Evolutionary conservation across 2,888 invertebrate genomes (phyloP).

Genomic region (Steinernema scapterisci): DNA sequence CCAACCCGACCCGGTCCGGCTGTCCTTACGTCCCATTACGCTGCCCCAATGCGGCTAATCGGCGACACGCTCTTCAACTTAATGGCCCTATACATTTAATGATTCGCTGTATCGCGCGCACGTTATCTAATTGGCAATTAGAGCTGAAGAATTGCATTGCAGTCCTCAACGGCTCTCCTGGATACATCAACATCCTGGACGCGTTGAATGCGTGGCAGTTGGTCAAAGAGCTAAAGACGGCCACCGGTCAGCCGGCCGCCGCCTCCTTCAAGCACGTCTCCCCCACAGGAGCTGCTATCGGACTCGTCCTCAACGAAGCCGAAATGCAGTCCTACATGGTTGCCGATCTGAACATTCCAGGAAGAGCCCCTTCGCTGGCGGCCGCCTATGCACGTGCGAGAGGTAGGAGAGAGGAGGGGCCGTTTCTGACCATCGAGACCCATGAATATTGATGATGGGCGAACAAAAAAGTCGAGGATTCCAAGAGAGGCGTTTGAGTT

Average conservation of each 20-base stretch:
- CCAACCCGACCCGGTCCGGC: no score
- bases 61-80: slow-evolving; percentile 17
- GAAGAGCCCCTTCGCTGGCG: slow-evolving; percentile 69
- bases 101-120: background rate
- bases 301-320: slow-evolving; percentile 77
- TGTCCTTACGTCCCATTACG: no score
- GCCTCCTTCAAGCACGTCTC: slow-evolving; percentile 87
- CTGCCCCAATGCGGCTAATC: background rate
- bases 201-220: slow-evolving; percentile 96
- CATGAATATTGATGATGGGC: slow-evolving; percentile 13
- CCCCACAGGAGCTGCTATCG: slow-evolving; percentile 81
- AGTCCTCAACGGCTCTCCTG: slow-evolving; percentile 91
- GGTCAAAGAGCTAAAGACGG: slow-evolving; percentile 82
- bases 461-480: background rate
- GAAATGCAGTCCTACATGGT: slow-evolving; percentile 91
- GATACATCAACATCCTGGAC: slow-evolving; percentile 95
- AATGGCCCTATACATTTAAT: slow-evolving; percentile 25
- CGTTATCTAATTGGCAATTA: background rate
- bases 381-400: slow-evolving; percentile 54
- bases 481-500: background rate
- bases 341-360: slow-evolving; percentile 82
- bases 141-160: slow-evolving; percentile 50
- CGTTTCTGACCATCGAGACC: background rate
- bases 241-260: slow-evolving; percentile 80
- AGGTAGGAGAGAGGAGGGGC: slow-evolving; percentile 37